Evolutionary conservation across 2,113 vertebrate genomes (phyloP).

Genomic region (Cromileptes altivelis): DNA sequence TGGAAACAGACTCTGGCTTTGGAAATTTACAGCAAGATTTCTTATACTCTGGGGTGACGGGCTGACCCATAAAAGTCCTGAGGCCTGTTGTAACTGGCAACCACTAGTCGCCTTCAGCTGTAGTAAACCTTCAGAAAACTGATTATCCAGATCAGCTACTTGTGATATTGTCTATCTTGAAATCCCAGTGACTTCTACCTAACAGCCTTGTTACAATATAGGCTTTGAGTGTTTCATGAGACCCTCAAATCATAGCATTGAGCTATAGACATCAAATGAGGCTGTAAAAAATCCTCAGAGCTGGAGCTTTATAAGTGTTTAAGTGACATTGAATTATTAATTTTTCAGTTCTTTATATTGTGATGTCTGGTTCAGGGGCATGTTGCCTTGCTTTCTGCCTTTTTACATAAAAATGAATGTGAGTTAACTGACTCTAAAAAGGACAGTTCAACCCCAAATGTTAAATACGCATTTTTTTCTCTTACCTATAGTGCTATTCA

Average conservation of each 20-base stretch:
- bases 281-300: not conserved
- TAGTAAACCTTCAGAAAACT: slow-evolving; percentile 14
- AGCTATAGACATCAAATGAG: not conserved
- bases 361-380: not conserved
- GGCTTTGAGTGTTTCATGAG: not conserved
- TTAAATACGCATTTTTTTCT: no score
- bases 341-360: not conserved
- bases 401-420: not conserved
- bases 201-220: not conserved
- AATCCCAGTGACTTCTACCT: not conserved
- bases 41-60: not conserved
- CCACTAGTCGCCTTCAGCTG: not conserved
- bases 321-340: not conserved
- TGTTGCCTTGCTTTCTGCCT: not conserved
- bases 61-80: not conserved
- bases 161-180: not conserved
- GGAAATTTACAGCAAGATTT: slow-evolving; percentile 19
- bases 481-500: no score
- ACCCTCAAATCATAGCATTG: not conserved
- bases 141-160: not conserved
- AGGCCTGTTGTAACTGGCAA: not conserved
- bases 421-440: not conserved
- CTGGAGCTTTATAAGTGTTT: not conserved
- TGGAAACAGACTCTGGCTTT: not conserved
- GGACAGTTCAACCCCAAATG: no score